Evolutionary conservation across 2,797 vertebrate genomes (phyloP), one percentile per base, ranked within the genome.

Genomic region (Spheniscus humboldti): DNA sequence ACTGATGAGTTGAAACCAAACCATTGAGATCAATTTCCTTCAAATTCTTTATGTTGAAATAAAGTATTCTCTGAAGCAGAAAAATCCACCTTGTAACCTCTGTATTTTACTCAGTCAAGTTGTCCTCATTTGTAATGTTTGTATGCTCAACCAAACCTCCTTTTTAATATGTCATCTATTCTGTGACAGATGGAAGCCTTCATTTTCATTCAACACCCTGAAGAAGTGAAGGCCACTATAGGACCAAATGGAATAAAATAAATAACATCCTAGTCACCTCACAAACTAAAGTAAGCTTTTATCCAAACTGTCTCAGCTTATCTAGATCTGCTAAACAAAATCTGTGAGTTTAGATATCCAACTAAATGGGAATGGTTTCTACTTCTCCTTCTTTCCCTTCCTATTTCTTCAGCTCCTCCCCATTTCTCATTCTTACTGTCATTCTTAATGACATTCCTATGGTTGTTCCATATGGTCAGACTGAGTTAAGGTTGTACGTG

Each of bases 11-110:
- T 90, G 62, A 88, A 92, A 86, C 95, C 62, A 95, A 97, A 93
- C 96, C 19, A 56, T 41, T 95, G 73, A 90, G 95, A 94, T 92
- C 55, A 50, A 33, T 85, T 97, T 94, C 62, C 50, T 94, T 78
- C 88, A 83, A 88, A 73, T 73, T 82, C 67, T 90, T 94, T 96
- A 81, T 75, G 30, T 79, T 82, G 22, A 93, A 96, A 95, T 94
- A 47, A 97, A 96, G 76, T 89, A 88, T 89, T 90, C 96, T 47
- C 57, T 90, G 86, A 81, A 89, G 39, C 69, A 90, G 48, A 67
- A 55, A 90, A 59, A 74, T 30, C 18, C 17, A 81, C 23, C 27
- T 75, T 64, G 45, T 72, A 93, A 86, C 11, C 37, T 30, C 52
- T 79, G 31, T 60, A 27, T 93, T 96, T 85, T 60, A 33, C 10